These are phyloP conservation scores for Chelmon rostratus DNA, from an alignment of 2,797 vertebrate species.

Conservation along the genomic window DNA sequence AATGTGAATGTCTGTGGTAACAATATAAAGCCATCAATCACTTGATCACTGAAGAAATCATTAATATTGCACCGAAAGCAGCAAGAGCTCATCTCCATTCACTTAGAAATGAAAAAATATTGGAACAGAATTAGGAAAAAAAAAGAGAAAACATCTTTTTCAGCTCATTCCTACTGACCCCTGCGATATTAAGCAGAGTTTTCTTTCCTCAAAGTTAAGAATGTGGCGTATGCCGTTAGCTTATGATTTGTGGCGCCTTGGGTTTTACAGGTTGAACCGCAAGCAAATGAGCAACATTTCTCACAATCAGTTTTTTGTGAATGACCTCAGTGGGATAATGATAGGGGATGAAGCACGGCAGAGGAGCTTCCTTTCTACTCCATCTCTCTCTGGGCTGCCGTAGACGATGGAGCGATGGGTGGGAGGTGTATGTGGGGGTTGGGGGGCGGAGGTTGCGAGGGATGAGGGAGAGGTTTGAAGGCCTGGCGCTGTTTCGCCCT, in stretches of 20 bases:
- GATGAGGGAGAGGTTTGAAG: slow-evolving; percentile 38
- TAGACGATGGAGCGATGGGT: slow-evolving; percentile 68
- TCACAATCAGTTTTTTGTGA: slow-evolving; percentile 60
- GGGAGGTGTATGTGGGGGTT: slow-evolving; percentile 30
- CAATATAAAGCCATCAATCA: slow-evolving; percentile 69
- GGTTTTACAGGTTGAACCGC: slow-evolving; percentile 68
- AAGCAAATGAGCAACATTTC: slow-evolving; percentile 64
- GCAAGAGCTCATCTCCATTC: slow-evolving; percentile 32
- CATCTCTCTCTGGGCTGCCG: slow-evolving; percentile 39
- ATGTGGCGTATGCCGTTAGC: slow-evolving; percentile 14
- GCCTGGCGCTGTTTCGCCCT: slow-evolving; percentile 62
- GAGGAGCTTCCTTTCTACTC: slow-evolving; percentile 53
- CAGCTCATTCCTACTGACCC: slow-evolving; percentile 42
- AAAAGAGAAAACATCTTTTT: slow-evolving; percentile 4
- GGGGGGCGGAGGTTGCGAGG: neutral
- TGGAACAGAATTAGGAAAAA: neutral
- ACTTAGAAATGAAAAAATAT: slow-evolving; percentile 13
- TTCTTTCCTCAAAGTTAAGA: slow-evolving; percentile 40
- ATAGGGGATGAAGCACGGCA: slow-evolving; percentile 56
- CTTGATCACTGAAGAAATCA: slow-evolving; percentile 57
- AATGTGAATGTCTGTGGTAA: slow-evolving; percentile 51
- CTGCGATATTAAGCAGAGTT: slow-evolving; percentile 10
- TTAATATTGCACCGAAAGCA: slow-evolving; percentile 37
- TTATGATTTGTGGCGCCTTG: slow-evolving; percentile 70
- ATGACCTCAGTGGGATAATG: slow-evolving; percentile 78